Conservation (phyloP, 2,888 invertebrate species). For the Argyra leucocephala region DNA sequence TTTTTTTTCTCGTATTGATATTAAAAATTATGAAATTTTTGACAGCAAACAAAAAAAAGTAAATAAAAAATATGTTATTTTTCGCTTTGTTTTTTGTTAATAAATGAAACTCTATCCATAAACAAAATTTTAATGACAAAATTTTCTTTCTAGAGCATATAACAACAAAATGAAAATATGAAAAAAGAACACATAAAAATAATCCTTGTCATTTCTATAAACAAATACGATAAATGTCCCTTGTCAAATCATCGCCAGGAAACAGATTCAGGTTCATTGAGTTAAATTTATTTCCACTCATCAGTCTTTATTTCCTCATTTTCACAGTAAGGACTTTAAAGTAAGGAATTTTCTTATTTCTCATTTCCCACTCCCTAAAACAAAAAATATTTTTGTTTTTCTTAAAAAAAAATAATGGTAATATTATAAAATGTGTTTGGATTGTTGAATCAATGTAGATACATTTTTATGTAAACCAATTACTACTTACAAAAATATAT, state of each 20-base stretch:
- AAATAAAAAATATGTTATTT: not conserved
- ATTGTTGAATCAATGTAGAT: too few species aligned
- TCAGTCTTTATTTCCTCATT: not conserved
- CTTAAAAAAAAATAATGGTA: too few species aligned
- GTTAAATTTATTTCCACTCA: slow-evolving; percentile 6
- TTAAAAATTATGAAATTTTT: too few species aligned
- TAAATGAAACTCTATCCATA: too few species aligned
- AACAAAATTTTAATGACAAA: too few species aligned
- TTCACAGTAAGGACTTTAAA: not conserved
- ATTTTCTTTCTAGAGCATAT: too few species aligned
- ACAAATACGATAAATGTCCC: slow-evolving; percentile 1
- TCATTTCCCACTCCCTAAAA: not conserved
- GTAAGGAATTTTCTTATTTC: not conserved
- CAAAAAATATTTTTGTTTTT: too few species aligned
- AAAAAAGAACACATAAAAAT: not conserved
- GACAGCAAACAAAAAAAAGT: not conserved
- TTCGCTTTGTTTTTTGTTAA: too few species aligned
- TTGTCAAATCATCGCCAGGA: slow-evolving; percentile 6
- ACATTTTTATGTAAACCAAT: too few species aligned
- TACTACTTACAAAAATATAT: too few species aligned
- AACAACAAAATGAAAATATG: not conserved
- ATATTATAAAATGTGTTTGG: too few species aligned
- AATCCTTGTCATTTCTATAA: slow-evolving; percentile 3
- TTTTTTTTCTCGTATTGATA: not conserved
- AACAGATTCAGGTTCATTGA: slow-evolving; percentile 6